These are phyloP conservation scores for Lepidonotus clava DNA, from an alignment of 2,888 invertebrate species.

Conservation along the genomic window DNA sequence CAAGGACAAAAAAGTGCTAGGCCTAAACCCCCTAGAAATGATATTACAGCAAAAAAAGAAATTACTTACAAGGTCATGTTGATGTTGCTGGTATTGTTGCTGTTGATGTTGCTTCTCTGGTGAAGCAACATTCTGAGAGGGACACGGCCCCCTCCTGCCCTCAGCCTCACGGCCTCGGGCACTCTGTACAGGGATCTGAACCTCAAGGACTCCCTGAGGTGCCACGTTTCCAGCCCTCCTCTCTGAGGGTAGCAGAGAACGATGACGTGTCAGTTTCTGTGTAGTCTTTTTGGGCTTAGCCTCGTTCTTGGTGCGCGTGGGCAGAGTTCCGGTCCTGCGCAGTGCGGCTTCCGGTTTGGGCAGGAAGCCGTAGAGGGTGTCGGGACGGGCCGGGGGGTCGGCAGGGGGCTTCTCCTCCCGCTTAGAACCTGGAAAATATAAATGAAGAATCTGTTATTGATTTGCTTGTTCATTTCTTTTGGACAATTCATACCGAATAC, in stretches of 20 bases:
- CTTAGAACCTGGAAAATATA: slow-evolving; percentile 23
- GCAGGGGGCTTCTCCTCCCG: neutral
- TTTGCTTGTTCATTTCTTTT: no score
- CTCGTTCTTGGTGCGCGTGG: neutral
- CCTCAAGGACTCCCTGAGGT: neutral
- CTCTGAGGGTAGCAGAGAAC: slow-evolving; percentile 26
- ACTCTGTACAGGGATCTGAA: neutral
- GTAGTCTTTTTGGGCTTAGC: neutral
- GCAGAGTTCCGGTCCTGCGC: slow-evolving; percentile 27
- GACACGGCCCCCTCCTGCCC: neutral
- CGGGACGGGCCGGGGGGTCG: neutral
- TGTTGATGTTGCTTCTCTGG: neutral
- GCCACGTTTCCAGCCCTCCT: neutral
- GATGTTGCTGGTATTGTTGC: no score
- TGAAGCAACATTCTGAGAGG: neutral
- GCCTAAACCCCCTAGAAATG: no score
- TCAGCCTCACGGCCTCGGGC: neutral
- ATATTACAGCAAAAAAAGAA: no score
- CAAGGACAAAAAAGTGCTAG: no score
- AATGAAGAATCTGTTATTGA: no score
- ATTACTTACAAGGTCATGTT: no score
- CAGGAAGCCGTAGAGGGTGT: slow-evolving; percentile 33
- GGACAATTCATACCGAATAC: no score
- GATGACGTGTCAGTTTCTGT: slow-evolving; percentile 13
- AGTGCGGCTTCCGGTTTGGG: neutral